Evolutionary conservation across 2,113 vertebrate species (phyloP), one percentile per base, ranked within the genome.

Genomic region (Chauna torquata): DNA sequence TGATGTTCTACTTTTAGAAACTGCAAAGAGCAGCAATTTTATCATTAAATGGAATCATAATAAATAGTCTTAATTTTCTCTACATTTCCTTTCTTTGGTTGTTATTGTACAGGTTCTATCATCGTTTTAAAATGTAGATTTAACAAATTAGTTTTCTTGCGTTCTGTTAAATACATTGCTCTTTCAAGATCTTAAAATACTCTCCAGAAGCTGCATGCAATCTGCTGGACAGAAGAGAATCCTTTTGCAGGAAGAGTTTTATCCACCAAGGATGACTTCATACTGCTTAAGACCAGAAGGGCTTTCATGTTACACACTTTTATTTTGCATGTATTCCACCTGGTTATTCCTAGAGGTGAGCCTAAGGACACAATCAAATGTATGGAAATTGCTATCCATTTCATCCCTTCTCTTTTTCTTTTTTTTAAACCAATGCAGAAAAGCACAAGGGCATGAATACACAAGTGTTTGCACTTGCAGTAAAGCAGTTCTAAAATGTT

Each of bases 1-100:
- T 19, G n/a, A 61, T 66, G 54, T 45, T 94, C 83, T 72, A 15
- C 55, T 92, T 86, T 87, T 76, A 91, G 88, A 85, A 95, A 92
- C 45, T 65, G 78, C 89, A 89, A 15, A 80, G 81, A 92, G 62
- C 69, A 94, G 81, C 91, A 94, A 72, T 85, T 87, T 24, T 44
- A 62, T 58, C 83, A 86, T 89, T 92, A 94, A 93, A 92, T 28
- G 62, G 89, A 82, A 92, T 30, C 66, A 82, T 72, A 90, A 95
- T 95, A 54, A 94, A 89, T 87, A 85, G 70, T 58, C 38, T 84
- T 68, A 3, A 47, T 92, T 91, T 88, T 12, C 58, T 38, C 88
- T 22, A 11, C 52, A 57, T 40, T 92, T 49, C 27, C 86, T 84
- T 40, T 34, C 72, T 93, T 91, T 92, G 65, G 57, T 79, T 94